These are phyloP conservation scores for Ernsta delagoae DNA, from an alignment of 2,888 invertebrate species.

Conservation along the genomic window DNA sequence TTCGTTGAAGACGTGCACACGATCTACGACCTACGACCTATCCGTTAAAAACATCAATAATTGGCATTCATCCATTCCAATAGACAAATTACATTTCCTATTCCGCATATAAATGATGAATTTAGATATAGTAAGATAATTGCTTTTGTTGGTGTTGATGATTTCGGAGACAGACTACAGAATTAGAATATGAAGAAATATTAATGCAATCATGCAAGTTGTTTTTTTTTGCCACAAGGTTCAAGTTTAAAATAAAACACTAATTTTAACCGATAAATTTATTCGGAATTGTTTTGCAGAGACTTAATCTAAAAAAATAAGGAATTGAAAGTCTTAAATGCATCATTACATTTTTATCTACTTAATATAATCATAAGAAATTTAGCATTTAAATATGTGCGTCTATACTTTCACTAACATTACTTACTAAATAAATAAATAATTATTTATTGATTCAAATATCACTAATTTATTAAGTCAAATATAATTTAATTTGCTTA, in stretches of 20 bases:
- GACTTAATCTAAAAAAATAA: slow-evolving; percentile 16
- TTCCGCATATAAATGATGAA: no score
- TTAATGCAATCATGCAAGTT: no score
- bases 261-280: slow-evolving; percentile 6
- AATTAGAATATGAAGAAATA: no score
- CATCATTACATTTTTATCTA: slow-evolving; percentile 1
- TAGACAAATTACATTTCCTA: no score
- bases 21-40: no score
- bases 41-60: no score
- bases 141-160: no score
- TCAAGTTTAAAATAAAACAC: slow-evolving; percentile 4
- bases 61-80: no score
- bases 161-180: no score
- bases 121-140: no score
- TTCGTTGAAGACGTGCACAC: no score
- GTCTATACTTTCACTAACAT: slow-evolving; percentile 16
- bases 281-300: slow-evolving; percentile 22
- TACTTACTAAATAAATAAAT: neutral
- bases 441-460: neutral
- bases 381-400: slow-evolving; percentile 22
- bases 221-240: neutral
- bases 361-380: slow-evolving; percentile 19
- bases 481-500: slow-evolving; percentile 25
- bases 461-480: slow-evolving; percentile 12
- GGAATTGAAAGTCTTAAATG: slow-evolving; percentile 19